Evolutionary conservation across 1,140 invertebrate species (phyloP).

Genomic region (Brachystomella parvula): DNA sequence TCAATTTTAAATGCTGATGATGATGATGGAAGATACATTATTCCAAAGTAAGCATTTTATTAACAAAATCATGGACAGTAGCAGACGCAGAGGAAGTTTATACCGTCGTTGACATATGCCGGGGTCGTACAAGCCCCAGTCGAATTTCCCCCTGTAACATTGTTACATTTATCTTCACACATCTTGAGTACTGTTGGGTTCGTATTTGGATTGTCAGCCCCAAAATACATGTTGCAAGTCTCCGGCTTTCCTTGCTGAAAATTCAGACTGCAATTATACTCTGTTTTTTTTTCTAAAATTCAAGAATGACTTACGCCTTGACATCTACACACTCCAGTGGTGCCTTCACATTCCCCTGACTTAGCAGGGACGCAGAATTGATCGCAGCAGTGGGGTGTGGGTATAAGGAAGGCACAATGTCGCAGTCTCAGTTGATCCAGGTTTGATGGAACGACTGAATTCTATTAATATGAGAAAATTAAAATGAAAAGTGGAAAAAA

Average conservation of each 20-base stretch:
- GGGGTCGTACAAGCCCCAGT: background rate
- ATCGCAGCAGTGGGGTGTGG: background rate
- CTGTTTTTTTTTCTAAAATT: background rate
- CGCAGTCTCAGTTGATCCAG: background rate
- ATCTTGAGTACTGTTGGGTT: background rate
- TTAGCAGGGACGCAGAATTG: background rate
- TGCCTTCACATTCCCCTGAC: background rate
- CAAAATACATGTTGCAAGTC: background rate
- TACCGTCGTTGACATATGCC: background rate
- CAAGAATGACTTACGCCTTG: background rate
- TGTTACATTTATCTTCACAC: background rate
- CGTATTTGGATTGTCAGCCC: background rate
- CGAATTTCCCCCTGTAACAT: background rate
- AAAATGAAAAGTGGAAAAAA: too few relatives aligned
- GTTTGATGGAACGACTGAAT: background rate
- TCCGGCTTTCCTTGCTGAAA: background rate
- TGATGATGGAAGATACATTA: constrained; percentile 58
- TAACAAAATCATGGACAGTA: background rate
- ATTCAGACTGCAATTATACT: background rate
- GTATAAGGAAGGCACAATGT: background rate
- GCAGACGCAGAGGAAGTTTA: background rate
- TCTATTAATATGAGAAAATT: too few relatives aligned
- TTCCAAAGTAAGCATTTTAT: constrained; percentile 58
- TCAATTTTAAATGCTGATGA: constrained; percentile 48
- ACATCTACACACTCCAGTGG: background rate